Base-by-base conservation (phyloP, 2,888 invertebrate genomes). In the Hirtodrosophila confusa region DNA sequence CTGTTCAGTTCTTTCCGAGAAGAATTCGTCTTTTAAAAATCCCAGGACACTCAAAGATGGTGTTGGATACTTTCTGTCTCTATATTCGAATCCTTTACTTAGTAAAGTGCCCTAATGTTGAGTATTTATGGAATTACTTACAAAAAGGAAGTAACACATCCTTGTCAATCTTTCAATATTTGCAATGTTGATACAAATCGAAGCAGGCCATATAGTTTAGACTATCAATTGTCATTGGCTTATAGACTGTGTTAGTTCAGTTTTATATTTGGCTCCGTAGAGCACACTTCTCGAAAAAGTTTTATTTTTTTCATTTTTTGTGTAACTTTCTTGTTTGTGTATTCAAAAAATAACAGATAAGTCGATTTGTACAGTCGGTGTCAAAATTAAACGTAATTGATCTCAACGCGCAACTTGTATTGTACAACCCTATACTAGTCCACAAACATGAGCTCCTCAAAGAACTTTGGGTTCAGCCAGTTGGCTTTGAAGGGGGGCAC, bases 191-290 rank as follows among this genome's bases (percentile, higher is more conserved):
- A 33, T 12, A 33, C 3, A 7, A 6, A 17, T 2, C 8, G 2
- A 7, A 33, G 17, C 36, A 36, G 53, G 23, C 35, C 31, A 0
- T 27, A 0, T 4, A 3, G 2, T 23, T 4, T 7, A 10, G 1
- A 3, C 8, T 10, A 41, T 9, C 35, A 27, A 8, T 33, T 61
- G 1, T 10, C 11, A 29, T 24, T n/a, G 24, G 29, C 3, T 44
- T 12, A 5, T 12, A 39, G 36, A 4, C 27, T 23, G 3, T 10
- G 17, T 8, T 9, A 51, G 12, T 23, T 51, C 37, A 72, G 64
- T 72, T 75, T 75, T 69, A 58, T 23, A 45, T 50, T 55, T 11
- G 17, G 55, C 35, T 64, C 27, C 41, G n/a, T 17, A 36, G 64
- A 48, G 54, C 43, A 72, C 40, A 69, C 45, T 31, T 58, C 58